A percentile compares a stretch with the other conserved stretches of the same genome.
Conservation (phyloP, 2,888 invertebrate species). For the Cerceris rybyensis region DNA sequence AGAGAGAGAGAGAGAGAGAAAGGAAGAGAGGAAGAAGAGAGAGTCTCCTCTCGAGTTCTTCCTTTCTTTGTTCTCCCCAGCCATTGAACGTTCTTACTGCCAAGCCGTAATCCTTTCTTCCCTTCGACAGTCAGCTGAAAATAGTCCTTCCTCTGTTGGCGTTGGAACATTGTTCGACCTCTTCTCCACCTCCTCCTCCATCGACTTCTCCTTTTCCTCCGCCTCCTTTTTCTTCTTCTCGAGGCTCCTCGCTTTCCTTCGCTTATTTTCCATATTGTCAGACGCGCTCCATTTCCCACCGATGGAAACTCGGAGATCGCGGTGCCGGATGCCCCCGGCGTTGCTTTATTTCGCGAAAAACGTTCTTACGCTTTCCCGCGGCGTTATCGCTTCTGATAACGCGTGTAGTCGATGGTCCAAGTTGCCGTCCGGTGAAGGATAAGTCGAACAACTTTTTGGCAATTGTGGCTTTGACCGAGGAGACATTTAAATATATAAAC, state of each 20-base stretch:
- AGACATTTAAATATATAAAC: no score
- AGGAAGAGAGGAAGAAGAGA: not conserved
- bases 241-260: slow-evolving; percentile 14
- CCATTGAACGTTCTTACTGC: slow-evolving; percentile 25
- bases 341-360: slow-evolving; percentile 42
- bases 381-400: slow-evolving; percentile 24
- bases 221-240: slow-evolving; percentile 14
- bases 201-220: slow-evolving; percentile 22
- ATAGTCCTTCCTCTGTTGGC: slow-evolving; percentile 19
- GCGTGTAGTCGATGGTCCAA: slow-evolving; percentile 13
- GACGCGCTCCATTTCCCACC: slow-evolving; percentile 61
- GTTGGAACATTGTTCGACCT: slow-evolving; percentile 1
- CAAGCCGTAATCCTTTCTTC: slow-evolving; percentile 38
- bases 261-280: slow-evolving; percentile 68
- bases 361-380: not conserved
- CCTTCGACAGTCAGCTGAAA: slow-evolving; percentile 43
- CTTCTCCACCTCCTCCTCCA: not conserved
- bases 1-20: not conserved
- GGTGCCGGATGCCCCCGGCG: slow-evolving; percentile 20
- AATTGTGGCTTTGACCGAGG: no score
- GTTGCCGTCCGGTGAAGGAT: no score
- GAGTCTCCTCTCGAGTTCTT: slow-evolving; percentile 9
- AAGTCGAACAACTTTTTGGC: not conserved
- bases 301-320: slow-evolving; percentile 17
- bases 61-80: slow-evolving; percentile 16